phyloP scores from a whole-genome alignment of 2,888 invertebrate species.

The Drosophila stalkeri region DNA sequence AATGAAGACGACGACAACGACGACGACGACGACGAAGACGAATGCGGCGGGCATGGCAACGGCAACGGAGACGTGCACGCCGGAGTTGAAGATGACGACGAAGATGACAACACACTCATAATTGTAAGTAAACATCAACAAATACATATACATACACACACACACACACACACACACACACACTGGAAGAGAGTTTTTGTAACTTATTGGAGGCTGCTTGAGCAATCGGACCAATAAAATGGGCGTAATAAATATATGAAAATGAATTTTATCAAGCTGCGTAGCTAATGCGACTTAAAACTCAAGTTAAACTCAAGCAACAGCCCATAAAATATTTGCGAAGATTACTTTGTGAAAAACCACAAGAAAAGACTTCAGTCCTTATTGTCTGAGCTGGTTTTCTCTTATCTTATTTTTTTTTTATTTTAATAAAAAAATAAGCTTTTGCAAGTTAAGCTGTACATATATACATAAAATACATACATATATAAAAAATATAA shows the following conservation, averaged over 20 bases:
- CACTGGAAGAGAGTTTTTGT: neutral
- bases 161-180: constrained; percentile 7
- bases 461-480: neutral
- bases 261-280: neutral
- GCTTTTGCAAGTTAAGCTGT: neutral
- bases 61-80: constrained; percentile 11
- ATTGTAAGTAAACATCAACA: constrained; percentile 77
- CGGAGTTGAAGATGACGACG: constrained; percentile 29
- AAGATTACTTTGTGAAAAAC: neutral
- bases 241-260: neutral
- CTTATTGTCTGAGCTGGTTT: neutral
- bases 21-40: neutral
- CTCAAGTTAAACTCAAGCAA: neutral
- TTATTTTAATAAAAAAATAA: neutral
- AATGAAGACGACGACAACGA: constrained; percentile 2
- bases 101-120: constrained; percentile 79
- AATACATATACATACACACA: constrained; percentile 41
- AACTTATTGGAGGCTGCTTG: constrained; percentile 24
- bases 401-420: neutral
- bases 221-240: neutral
- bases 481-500: neutral
- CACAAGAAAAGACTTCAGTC: neutral
- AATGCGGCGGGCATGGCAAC: neutral
- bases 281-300: neutral
- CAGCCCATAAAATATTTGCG: neutral